Conservation (phyloP, 2,888 invertebrate genomes). For the Caenorhabditis auriculariae region DNA sequence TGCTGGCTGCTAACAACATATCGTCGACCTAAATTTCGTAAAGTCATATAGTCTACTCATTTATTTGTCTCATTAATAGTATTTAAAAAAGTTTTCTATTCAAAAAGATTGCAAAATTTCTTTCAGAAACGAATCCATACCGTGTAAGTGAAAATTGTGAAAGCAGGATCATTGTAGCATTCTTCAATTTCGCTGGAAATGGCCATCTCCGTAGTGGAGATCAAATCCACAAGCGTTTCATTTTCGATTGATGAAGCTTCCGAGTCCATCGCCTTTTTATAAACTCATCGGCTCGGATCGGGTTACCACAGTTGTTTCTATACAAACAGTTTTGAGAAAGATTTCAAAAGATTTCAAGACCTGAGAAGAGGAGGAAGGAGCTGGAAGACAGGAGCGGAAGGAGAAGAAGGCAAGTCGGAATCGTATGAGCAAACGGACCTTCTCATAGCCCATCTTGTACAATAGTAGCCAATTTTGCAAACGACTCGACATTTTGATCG, state of each 20-base stretch:
- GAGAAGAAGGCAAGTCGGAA: neutral
- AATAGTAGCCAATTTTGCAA: too few species aligned
- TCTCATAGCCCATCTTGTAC: neutral
- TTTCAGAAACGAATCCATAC: slow-evolving; percentile 17
- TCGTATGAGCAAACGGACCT: neutral
- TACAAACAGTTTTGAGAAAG: too few species aligned
- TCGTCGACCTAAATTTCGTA: slow-evolving; percentile 53
- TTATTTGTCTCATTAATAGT: neutral
- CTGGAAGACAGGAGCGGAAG: too few species aligned
- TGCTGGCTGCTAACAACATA: slow-evolving; percentile 58
- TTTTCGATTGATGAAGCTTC: too few species aligned
- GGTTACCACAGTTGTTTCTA: too few species aligned
- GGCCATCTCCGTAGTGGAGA: slow-evolving; percentile 3
- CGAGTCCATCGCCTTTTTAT: too few species aligned
- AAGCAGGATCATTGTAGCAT: slow-evolving; percentile 50
- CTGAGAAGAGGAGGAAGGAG: too few species aligned
- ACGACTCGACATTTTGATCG: too few species aligned
- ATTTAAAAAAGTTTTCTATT: neutral
- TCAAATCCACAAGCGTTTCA: neutral
- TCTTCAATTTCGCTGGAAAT: slow-evolving; percentile 13
- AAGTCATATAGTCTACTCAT: neutral
- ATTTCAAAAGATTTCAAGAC: too few species aligned
- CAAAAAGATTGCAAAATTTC: neutral
- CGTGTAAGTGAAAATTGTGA: slow-evolving; percentile 54
- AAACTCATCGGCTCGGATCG: too few species aligned